phyloP scores from a whole-genome alignment of 1,140 invertebrate species.

The Tetragnatha versicolor region DNA sequence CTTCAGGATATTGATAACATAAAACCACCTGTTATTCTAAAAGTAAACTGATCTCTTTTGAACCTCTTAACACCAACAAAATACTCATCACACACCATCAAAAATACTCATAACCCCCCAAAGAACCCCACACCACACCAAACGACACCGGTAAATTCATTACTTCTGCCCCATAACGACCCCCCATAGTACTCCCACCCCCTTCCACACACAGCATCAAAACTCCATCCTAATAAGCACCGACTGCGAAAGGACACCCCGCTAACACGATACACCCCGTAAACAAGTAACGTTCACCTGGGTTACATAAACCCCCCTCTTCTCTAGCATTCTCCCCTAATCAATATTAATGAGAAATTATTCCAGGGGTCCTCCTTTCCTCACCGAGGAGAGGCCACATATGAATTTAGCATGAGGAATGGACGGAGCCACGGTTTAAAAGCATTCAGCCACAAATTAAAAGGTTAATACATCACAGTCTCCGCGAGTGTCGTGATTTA shows the following conservation, averaged over 20 bases:
- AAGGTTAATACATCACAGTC: slow-evolving; percentile 26
- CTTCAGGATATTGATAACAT: no score
- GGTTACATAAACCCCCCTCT: background rate
- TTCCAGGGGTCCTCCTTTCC: slow-evolving; percentile 1
- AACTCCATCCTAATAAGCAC: background rate
- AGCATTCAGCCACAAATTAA: slow-evolving; percentile 24
- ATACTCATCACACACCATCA: no score
- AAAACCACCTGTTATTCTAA: no score
- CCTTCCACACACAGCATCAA: background rate
- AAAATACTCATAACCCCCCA: no score
- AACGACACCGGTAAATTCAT: background rate
- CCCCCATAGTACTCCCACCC: background rate
- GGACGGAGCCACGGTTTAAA: slow-evolving; percentile 1
- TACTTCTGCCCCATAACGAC: background rate
- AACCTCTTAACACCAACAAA: no score
- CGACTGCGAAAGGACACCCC: background rate
- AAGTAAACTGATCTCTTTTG: no score
- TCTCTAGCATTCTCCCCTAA: slow-evolving; percentile 20
- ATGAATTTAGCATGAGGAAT: slow-evolving; percentile 4
- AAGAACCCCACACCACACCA: no score
- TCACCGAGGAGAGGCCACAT: background rate
- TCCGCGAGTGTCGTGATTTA: slow-evolving; percentile 16
- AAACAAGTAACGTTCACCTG: slow-evolving; percentile 21
- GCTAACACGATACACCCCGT: slow-evolving; percentile 24
- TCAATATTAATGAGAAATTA: slow-evolving; percentile 44